A percentile compares a stretch with the other conserved stretches of the same genome.
These are phyloP conservation scores for Anoplophora glabripennis DNA, from an alignment of 1,140 invertebrate species.

Conservation along the genomic window DNA sequence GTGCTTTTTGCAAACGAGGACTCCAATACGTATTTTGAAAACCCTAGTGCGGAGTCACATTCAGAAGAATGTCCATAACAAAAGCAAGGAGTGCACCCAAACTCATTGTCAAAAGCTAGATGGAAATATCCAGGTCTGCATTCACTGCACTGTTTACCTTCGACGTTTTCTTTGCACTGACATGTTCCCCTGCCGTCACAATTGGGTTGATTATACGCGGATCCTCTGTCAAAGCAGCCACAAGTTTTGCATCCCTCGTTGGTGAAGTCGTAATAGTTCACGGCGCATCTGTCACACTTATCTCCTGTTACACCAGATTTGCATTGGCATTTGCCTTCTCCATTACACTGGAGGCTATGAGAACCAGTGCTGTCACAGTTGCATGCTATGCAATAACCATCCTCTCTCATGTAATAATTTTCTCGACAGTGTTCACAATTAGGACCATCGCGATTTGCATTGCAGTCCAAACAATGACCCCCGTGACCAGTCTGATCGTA, in stretches of 20 bases:
- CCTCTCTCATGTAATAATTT: constrained; percentile 80
- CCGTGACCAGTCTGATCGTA: constrained; percentile 91
- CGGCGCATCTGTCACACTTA: constrained; percentile 84
- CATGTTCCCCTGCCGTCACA: constrained; percentile 85
- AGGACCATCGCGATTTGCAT: constrained; percentile 87
- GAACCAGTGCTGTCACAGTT: constrained; percentile 86
- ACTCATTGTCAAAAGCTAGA: constrained; percentile 82
- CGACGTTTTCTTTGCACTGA: constrained; percentile 90
- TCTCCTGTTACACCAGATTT: constrained; percentile 89
- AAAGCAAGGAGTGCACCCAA: constrained; percentile 98
- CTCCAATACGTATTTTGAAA: constrained; percentile 68
- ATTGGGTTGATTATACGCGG: constrained; percentile 72
- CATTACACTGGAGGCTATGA: constrained; percentile 86
- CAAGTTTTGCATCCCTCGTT: constrained; percentile 81
- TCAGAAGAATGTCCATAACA: constrained; percentile 96
- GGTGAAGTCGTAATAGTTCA: constrained; percentile 89
- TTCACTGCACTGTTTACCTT: constrained; percentile 87
- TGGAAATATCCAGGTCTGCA: constrained; percentile 98
- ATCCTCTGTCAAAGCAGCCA: constrained; percentile 80
- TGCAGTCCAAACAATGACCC: constrained; percentile 95
- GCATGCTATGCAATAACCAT: constrained; percentile 81
- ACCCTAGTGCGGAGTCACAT: constrained; percentile 82
- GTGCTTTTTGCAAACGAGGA: constrained; percentile 77
- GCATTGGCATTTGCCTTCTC: constrained; percentile 88
- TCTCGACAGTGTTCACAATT: constrained; percentile 93